Percentiles rank a stretch among this genome's conserved stretches.
Conservation (phyloP, 2,797 vertebrate genomes). For the Antrozous pallidus region DNA sequence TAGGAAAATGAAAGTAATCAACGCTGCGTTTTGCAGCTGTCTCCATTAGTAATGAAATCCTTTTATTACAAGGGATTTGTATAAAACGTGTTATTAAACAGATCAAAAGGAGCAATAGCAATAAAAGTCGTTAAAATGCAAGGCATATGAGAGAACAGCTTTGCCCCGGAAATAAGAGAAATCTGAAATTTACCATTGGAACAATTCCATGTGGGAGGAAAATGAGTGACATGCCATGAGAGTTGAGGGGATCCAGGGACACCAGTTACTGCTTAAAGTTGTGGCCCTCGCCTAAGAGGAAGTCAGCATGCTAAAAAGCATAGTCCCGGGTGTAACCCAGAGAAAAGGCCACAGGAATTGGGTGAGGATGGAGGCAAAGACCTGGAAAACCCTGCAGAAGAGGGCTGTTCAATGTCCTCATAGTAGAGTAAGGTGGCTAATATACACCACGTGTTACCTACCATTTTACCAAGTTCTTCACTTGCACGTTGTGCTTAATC, state of each 20-base stretch:
- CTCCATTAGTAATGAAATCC: conserved; percentile 72
- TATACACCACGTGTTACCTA: neutral
- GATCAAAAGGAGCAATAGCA: conserved; percentile 71
- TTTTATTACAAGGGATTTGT: conserved; percentile 71
- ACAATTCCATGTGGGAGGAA: neutral
- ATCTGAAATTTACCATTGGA: conserved; percentile 40
- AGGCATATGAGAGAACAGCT: conserved; percentile 31
- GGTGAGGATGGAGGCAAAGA: neutral
- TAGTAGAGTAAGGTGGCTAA: neutral
- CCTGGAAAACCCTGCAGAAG: neutral
- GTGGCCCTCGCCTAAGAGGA: neutral
- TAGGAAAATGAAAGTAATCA: conserved; percentile 63
- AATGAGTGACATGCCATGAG: neutral
- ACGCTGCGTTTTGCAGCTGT: conserved; percentile 47
- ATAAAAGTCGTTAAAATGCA: conserved; percentile 63
- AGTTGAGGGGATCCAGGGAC: neutral
- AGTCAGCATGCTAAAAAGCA: neutral
- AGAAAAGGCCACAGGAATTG: neutral
- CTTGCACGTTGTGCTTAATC: neutral
- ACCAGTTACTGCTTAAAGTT: neutral
- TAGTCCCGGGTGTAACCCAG: neutral
- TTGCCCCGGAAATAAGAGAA: conserved; percentile 50
- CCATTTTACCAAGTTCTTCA: neutral
- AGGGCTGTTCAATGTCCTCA: neutral
- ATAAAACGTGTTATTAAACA: conserved; percentile 76